Evolutionary conservation across 2,113 vertebrate genomes (phyloP).

Genomic region (Copsychus sechellarum): DNA sequence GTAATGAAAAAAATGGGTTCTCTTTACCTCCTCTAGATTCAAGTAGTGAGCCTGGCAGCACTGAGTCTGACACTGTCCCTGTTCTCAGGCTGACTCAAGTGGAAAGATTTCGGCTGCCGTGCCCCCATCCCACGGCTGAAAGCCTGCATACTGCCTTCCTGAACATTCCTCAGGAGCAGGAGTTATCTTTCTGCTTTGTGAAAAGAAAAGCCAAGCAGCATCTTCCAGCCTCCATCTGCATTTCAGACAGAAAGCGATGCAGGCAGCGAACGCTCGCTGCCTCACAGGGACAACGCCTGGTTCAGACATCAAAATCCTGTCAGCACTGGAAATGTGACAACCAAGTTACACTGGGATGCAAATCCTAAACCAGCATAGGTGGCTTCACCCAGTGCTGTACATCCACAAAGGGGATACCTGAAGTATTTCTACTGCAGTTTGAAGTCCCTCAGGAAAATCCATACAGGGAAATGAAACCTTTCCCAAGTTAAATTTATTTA

Average conservation of each 20-base stretch:
- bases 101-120: not conserved
- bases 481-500: constrained; percentile 48
- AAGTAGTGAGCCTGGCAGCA: not conserved
- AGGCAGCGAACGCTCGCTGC: not conserved
- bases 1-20: not conserved
- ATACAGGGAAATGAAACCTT: not conserved
- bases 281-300: constrained; percentile 31
- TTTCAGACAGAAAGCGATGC: constrained; percentile 26
- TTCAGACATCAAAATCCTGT: not conserved
- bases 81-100: not conserved
- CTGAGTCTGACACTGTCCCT: not conserved
- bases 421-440: not conserved
- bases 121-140: not conserved
- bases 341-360: not conserved
- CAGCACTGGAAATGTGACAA: not conserved
- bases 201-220: not conserved
- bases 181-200: not conserved
- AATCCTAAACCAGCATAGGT: not conserved
- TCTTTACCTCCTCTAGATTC: not conserved
- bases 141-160: not conserved
- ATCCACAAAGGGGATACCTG: not conserved
- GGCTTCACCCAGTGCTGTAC: not conserved
- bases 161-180: not conserved
- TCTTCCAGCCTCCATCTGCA: not conserved
- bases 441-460: not conserved